Percentiles rank a stretch among this genome's conserved stretches.
Evolutionary conservation across 2,888 invertebrate species (phyloP).

Genomic region (Synanthedon formicaeformis): DNA sequence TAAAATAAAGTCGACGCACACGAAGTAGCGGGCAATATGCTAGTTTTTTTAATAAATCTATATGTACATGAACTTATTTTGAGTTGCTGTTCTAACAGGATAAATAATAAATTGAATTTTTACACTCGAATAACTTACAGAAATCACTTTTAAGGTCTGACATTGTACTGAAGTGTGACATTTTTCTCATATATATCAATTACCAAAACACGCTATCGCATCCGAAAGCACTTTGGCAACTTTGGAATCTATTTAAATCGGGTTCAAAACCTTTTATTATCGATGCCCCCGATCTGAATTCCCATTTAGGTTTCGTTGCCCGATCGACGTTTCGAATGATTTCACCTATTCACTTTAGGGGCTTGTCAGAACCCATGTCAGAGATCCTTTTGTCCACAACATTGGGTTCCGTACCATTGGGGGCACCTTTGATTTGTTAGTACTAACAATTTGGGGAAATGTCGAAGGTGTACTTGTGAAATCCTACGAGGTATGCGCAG

Average conservation of each 20-base stretch:
- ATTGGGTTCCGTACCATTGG: background rate
- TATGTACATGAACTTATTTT: no score
- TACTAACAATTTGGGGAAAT: background rate
- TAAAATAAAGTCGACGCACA: no score
- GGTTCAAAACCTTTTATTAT: background rate
- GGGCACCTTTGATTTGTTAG: background rate
- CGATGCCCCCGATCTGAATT: background rate
- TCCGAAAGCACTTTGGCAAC: background rate
- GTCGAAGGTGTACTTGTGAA: background rate
- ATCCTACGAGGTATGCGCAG: no score
- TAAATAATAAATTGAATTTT: no score
- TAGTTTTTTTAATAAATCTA: no score
- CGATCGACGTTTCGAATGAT: background rate
- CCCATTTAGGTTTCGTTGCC: background rate
- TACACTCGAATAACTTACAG: no score
- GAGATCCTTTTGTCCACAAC: background rate
- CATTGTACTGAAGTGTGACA: no score
- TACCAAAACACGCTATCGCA: no score
- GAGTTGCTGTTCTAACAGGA: no score
- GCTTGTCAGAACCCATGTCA: background rate
- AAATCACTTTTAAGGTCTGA: no score
- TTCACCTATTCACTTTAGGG: background rate
- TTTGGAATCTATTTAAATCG: background rate
- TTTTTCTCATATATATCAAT: no score
- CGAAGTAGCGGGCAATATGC: no score